phyloP scores from a whole-genome alignment of 1,140 invertebrate genomes.

The Ctenoplectra terminalis region DNA sequence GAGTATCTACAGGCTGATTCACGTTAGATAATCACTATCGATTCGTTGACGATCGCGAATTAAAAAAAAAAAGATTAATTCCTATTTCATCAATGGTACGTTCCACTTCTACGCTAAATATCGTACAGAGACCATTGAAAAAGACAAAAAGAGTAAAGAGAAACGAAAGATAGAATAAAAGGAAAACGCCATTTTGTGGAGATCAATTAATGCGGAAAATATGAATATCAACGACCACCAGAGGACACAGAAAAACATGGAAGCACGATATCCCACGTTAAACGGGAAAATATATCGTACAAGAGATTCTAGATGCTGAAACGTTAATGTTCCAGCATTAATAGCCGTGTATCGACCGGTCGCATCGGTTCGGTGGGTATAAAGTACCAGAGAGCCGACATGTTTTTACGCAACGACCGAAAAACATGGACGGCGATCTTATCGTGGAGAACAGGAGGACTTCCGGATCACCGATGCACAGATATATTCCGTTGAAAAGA shows the following conservation, averaged over 20 bases:
- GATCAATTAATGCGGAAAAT: too few relatives aligned
- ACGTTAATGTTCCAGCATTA: background rate
- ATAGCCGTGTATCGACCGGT: background rate
- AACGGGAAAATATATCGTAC: background rate
- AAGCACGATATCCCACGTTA: too few relatives aligned
- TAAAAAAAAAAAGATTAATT: background rate
- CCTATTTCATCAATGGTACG: background rate
- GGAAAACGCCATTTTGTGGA: too few relatives aligned
- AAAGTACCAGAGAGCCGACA: too few relatives aligned
- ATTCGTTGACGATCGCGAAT: background rate
- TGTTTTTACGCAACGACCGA: too few relatives aligned
- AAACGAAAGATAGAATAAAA: too few relatives aligned
- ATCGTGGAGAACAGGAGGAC: background rate
- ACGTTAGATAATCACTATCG: conserved; percentile 21
- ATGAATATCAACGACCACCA: too few relatives aligned
- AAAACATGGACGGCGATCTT: background rate
- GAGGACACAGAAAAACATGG: too few relatives aligned
- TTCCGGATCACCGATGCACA: background rate
- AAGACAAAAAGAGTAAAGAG: background rate
- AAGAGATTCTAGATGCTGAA: background rate
- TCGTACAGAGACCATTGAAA: background rate
- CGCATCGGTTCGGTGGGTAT: background rate
- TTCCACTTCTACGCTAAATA: background rate
- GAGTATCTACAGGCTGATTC: conserved; percentile 11
- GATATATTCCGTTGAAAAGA: too few relatives aligned